Base-by-base conservation (phyloP, 2,797 vertebrate species). In the Sternarchorhynchus goeldii region DNA sequence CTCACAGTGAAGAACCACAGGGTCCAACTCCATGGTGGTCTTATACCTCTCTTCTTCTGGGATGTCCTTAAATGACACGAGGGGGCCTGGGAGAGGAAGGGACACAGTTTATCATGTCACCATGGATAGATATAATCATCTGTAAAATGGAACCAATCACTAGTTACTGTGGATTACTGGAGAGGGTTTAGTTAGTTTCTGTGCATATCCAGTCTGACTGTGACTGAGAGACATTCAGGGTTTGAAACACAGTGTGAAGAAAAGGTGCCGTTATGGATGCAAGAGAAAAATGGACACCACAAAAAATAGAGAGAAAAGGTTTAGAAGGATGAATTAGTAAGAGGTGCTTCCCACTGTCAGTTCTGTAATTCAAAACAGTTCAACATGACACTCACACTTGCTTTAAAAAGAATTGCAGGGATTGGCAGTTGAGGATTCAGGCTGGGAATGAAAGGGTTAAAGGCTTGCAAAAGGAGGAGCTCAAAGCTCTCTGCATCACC, bases 1-100 rank as follows among this genome's bases (percentile, higher is more conserved):
- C 32, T 96, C 91, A 20, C 95, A 96, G 63, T 91, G 86, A 77
- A 96, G 91, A 34, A 95, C 92, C 83, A 96, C 94, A 0, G 94
- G 93, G 78, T 95, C 91, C 83, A 93, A 83, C 85, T 93, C 93
- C 89, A 93, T 89, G 80, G 89, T 87, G 65, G 80, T 91, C 88
- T 93, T 94, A 21, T 91, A 88, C 7, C 87, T 89, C 12, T 94
- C 92, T 29, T 92, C 91, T 17, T 89, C 80, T 14, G 87, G 67
- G 6, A 90, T 64, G 1, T 85, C 87, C 72, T 71, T 88, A 86
- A 94, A 94, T 65, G 88, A 76, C 72, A 93, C 91, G 6, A 87
- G 85, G 56, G 89, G 90, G 18, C 87, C 93, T 94, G 78, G 17
- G 39, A 50, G 36, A 41, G 36, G 39, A 71, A 71, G 62, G 55